Conservation (phyloP, 2,797 vertebrate species). For the Neosilurus mollespiculum region DNA sequence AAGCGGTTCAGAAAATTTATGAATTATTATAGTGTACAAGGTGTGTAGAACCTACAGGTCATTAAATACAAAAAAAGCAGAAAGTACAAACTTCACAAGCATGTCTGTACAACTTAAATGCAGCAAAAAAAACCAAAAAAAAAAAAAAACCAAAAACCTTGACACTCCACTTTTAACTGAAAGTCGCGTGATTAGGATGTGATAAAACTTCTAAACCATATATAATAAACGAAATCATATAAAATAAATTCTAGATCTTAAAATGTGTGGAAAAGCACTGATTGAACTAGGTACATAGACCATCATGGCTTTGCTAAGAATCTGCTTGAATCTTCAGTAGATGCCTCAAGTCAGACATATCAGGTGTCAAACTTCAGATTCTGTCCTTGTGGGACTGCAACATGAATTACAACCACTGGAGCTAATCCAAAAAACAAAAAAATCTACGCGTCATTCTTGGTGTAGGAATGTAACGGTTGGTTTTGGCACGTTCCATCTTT, state of each 20-base stretch:
- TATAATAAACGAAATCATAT: too few relatives aligned
- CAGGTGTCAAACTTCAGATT: constrained; percentile 34
- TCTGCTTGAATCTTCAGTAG: neutral
- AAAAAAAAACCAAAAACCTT: too few relatives aligned
- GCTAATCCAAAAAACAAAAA: constrained; percentile 43
- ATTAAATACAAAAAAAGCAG: neutral
- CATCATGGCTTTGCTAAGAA: neutral
- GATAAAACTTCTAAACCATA: too few relatives aligned
- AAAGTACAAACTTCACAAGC: neutral
- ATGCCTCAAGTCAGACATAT: constrained; percentile 23
- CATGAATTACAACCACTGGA: constrained; percentile 20
- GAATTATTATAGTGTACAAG: neutral
- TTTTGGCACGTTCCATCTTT: constrained; percentile 52
- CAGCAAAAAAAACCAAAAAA: neutral
- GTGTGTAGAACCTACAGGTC: neutral
- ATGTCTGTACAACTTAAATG: too few relatives aligned
- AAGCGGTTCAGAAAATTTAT: too few relatives aligned
- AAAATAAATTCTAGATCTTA: too few relatives aligned
- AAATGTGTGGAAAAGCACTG: neutral
- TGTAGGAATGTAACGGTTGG: constrained; percentile 49
- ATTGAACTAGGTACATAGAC: neutral
- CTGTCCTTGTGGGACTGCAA: constrained; percentile 33
- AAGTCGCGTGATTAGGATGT: neutral
- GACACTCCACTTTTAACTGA: neutral
- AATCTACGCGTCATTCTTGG: constrained; percentile 15